Base-by-base conservation (phyloP, 2,888 invertebrate genomes). In the Lapara coniferarum region DNA sequence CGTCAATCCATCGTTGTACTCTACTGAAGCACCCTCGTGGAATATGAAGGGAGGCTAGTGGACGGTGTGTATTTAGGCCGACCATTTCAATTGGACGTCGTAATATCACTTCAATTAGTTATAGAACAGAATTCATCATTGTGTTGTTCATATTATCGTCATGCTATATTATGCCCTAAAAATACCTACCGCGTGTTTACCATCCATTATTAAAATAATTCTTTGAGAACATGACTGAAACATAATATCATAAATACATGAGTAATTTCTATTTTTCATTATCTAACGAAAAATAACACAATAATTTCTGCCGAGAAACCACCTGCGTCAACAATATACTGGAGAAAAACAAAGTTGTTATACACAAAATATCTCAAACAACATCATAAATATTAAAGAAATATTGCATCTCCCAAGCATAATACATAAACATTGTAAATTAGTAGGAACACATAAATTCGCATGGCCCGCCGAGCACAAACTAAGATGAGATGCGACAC, bases 381-480 rank as follows among this genome's bases (percentile, higher is more conserved):
- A 63, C 13, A 19, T 49, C 46, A 19, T 63, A 63, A 63, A 63
- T 63, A 63, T 63, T 19, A 46, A 16, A 19, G 63, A 58, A 12
- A 58, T 30, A 46, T 37, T 58, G 49, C 51, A 58, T 57, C 14
- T 51, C 58, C 51, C 51, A 58, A 58, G 49, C 30, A 16, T 68
- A 58, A 58, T 49, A 69, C 51, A 69, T 53, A 57, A 63, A 55
- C 55, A 55, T 19, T 19, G 49, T 63, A 49, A 49, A 49, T 63
- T 63, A 49, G 46, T 19, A 63, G 63, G 71, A 55, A 55, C 72
- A 78, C 73, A 78, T 78, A 78, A 77, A 77, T 75, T 71, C 55
- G 46, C 69, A 72, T 68, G 74, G 69, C 73, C 69, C 55, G 75
- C 69, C 69, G 69, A 67, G 56, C 71, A 72, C 66, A 25, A 52